Conservation (phyloP, 1,140 invertebrate genomes). For the Nymphalis io region DNA sequence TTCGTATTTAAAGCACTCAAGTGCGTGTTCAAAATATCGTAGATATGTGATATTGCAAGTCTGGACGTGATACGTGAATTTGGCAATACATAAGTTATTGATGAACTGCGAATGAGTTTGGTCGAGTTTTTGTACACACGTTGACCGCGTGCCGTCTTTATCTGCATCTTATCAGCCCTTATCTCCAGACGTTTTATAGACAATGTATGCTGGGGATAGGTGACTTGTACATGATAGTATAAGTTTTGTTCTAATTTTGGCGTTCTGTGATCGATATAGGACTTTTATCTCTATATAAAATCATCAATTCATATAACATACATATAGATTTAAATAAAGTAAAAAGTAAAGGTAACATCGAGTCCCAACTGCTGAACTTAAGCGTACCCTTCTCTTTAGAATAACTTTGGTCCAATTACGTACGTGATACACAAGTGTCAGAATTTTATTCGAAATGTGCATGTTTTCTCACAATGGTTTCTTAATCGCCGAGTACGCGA, state of each 20-base stretch:
- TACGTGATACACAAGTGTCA: no score
- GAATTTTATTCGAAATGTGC: no score
- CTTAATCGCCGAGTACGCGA: no score
- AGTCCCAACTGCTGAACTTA: no score
- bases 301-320: no score
- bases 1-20: background rate
- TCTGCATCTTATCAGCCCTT: slow-evolving; percentile 39
- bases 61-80: background rate
- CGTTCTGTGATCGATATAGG: no score
- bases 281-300: no score
- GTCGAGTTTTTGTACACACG: slow-evolving; percentile 34
- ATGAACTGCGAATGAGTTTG: slow-evolving; percentile 25
- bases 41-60: background rate
- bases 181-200: slow-evolving; percentile 53
- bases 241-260: slow-evolving; percentile 22
- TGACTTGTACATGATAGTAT: slow-evolving; percentile 14
- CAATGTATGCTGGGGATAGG: slow-evolving; percentile 38
- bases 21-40: background rate
- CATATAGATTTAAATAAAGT: no score
- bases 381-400: no score
- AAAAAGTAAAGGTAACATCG: no score
- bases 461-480: no score
- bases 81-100: background rate
- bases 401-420: no score
- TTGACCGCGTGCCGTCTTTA: slow-evolving; percentile 43